These are phyloP conservation scores for Trichomalopsis sarcophagae DNA, from an alignment of 1,140 invertebrate genomes.

Conservation along the genomic window DNA sequence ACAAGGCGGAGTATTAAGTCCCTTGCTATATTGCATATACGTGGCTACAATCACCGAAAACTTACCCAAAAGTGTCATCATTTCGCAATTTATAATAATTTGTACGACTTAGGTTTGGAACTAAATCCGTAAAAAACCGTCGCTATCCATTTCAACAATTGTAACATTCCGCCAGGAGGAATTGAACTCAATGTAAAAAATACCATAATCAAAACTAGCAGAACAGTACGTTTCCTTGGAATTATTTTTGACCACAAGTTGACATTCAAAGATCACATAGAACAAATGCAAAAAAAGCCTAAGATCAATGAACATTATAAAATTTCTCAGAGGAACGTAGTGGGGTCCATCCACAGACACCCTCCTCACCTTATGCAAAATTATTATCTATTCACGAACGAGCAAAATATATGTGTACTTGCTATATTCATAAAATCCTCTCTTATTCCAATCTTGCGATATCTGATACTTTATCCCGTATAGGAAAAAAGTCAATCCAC, in stretches of 20 bases:
- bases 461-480: too few species aligned
- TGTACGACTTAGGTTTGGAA: background rate
- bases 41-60: background rate
- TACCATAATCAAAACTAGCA: constrained; percentile 22
- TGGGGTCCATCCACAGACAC: too few species aligned
- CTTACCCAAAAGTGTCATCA: background rate
- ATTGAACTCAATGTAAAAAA: background rate
- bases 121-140: background rate
- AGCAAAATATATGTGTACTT: too few species aligned
- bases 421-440: too few species aligned
- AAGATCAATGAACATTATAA: constrained; percentile 34
- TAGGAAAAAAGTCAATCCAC: too few species aligned
- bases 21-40: background rate
- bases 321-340: background rate
- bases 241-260: too few species aligned
- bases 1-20: constrained; percentile 47
- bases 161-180: background rate
- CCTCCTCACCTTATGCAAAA: constrained; percentile 17
- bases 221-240: constrained; percentile 37
- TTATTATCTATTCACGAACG: too few species aligned
- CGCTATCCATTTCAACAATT: constrained; percentile 22
- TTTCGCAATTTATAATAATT: background rate
- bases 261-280: constrained; percentile 4
- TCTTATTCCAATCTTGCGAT: too few species aligned
- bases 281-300: background rate